Base-by-base conservation (phyloP, 2,888 invertebrate genomes). In the Noctua janthina region DNA sequence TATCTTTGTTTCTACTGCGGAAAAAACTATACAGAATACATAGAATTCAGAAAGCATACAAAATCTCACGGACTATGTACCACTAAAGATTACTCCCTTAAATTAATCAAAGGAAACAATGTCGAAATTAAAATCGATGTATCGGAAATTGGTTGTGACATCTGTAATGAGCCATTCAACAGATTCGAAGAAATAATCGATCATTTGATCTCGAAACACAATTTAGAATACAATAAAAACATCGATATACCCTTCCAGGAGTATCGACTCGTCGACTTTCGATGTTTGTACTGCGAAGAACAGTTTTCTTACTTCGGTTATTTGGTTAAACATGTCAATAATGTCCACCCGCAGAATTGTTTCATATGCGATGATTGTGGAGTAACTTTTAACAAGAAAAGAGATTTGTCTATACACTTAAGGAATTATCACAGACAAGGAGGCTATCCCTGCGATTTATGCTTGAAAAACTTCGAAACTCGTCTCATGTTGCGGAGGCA, bases 1-100 rank as follows among this genome's bases (percentile, higher is more conserved):
- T 95, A 93, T 81, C 88, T 94, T 13, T 96, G 96, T 87, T 96
- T 95, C 90, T 96, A 95, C 91, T 96, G 96, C 88, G 94, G 94
- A 11, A 91, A 93, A 86, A 92, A 88, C 78, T 93, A 91, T 81
- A 84, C 91, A 0, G 93, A 95, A 64, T 95, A 96, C 79, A 70
- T 83, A 5, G 93, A 94, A n/a, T 93, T 96, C 56, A 94, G 91
- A 91, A 94, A 94, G 62, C 96, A 96, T 76, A 96, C 95, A 0
- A 93, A 92, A 87, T 92, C 94, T 0, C 96, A 96, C 85, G 94
- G 94, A 0, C 84, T 87, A 2, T 95, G 95, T 80, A 91, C 90
- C 6, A 94, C 94, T 0, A 93, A 92, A 83, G 94, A 94, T 79
- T 91, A 94, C 68, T 91, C 95, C 0, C 84, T 95, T 20, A 94